phyloP scores from a whole-genome alignment of 2,113 vertebrate genomes.

The Naja naja region DNA sequence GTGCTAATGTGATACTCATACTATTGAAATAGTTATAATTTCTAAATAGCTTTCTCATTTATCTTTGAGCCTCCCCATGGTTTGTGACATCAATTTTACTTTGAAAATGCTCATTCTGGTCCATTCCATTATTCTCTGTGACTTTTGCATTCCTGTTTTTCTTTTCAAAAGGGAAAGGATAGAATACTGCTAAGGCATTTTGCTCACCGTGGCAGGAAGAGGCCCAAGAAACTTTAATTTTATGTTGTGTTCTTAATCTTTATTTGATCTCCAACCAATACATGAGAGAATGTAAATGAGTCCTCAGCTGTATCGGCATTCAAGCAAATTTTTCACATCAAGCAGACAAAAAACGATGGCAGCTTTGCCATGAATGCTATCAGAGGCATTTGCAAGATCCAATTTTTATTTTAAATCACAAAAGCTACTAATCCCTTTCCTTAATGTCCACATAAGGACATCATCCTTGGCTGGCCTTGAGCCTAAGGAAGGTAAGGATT shows the following conservation, averaged over 20 bases:
- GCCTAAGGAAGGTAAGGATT: neutral
- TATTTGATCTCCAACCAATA: neutral
- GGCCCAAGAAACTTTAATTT: neutral
- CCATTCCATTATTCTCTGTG: neutral
- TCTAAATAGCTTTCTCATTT: neutral
- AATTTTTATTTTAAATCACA: neutral
- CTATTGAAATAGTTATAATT: neutral
- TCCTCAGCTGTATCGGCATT: no score
- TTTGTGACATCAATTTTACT: neutral
- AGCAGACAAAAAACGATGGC: neutral
- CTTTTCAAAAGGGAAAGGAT: neutral
- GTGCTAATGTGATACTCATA: neutral
- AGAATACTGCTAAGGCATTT: neutral
- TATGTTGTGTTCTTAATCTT: neutral
- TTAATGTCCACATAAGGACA: neutral
- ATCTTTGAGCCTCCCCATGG: neutral
- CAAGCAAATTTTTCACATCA: neutral
- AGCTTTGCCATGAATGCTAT: neutral
- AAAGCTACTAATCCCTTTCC: neutral
- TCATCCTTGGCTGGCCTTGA: neutral
- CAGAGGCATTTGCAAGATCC: neutral
- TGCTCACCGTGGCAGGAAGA: neutral
- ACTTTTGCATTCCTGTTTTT: neutral
- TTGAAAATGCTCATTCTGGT: neutral
- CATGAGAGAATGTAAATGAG: no score